These are phyloP conservation scores for Acanthochromis polyacanthus DNA, from an alignment of 2,113 vertebrate species.

Conservation along the genomic window DNA sequence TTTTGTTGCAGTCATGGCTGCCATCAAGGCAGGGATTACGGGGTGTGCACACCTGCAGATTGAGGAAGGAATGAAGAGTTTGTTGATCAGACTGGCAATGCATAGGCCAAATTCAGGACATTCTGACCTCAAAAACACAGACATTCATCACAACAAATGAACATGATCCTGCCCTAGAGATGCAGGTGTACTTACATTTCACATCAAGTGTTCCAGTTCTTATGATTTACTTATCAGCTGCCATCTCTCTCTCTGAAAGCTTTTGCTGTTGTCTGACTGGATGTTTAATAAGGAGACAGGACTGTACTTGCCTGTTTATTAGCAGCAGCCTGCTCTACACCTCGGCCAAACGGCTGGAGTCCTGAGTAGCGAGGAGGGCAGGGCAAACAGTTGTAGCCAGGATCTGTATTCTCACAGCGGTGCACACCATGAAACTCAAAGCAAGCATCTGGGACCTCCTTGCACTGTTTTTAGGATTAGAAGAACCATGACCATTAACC, in stretches of 20 bases:
- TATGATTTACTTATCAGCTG: background rate
- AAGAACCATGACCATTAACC: constrained; percentile 11
- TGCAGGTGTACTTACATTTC: background rate
- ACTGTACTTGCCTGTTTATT: constrained; percentile 91
- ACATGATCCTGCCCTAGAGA: background rate
- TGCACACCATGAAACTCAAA: constrained; percentile 93
- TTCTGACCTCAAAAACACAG: constrained; percentile 17
- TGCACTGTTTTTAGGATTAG: constrained; percentile 85
- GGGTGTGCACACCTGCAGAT: constrained; percentile 92
- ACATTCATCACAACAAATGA: constrained; percentile 18
- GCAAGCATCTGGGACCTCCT: constrained; percentile 93
- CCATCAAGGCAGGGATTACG: constrained; percentile 96
- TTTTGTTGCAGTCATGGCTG: constrained; percentile 97
- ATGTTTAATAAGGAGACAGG: constrained; percentile 5
- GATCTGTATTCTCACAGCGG: constrained; percentile 94
- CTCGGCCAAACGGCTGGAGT: constrained; percentile 92
- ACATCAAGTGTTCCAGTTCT: constrained; percentile 3
- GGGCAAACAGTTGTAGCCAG: constrained; percentile 96
- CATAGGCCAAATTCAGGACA: constrained; percentile 10
- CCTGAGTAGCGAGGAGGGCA: constrained; percentile 94
- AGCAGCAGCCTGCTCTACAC: constrained; percentile 90
- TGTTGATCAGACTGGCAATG: constrained; percentile 2
- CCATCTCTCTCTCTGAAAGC: background rate
- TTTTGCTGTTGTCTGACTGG: constrained; percentile 1
- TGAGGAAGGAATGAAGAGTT: background rate